Evolutionary conservation across 2,888 invertebrate genomes (phyloP), one percentile per base, ranked within the genome.

Genomic region (Drosophila mettleri): DNA sequence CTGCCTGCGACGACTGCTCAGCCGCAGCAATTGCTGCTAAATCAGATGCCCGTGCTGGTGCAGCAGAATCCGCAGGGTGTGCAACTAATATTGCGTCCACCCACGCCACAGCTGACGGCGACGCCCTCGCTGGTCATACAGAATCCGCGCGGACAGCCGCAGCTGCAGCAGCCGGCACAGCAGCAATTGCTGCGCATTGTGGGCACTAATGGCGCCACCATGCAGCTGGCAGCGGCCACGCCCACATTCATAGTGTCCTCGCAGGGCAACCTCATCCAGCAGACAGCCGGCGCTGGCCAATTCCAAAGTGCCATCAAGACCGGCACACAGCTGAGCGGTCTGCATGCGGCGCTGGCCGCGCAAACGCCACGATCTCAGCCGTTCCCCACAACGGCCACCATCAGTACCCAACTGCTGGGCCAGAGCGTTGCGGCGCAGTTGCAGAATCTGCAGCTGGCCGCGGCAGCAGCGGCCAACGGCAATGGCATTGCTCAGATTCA

Each of bases 71-170:
- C 95, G 52, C 95, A 95, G 80, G 95, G 95, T 48, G 95, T 96
- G 59, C 96, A 96, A 89, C 93, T 96, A 73, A 95, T 95, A 77
- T 92, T 96, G 78, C 93, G 95, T 80, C 95, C 95, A 62, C 95
- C 95, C 61, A 93, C 94, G 61, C 93, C 93, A 8, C 94, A 93
- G 87, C 76, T 93, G 63, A 92, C 92, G 39, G 92, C 91, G 22
- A 90, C 92, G 8, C 93, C 93, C 0, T 92, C 92, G 41, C 78
- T 92, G 66, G 92, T 92, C 16, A 93, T 92, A 48, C 92, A 92
- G 57, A 93, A 92, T 62, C 65, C 89, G n/a, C 89, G 92, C 18
- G 91, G 90, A 5, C 93, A 92, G 65, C 88, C 91, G 12, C 86
- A 92, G 53, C 84, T 92, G 54, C 89, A 88, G 57, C 92, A 91